Base-by-base conservation (phyloP, 1,140 invertebrate genomes). In the Ectropis grisescens region DNA sequence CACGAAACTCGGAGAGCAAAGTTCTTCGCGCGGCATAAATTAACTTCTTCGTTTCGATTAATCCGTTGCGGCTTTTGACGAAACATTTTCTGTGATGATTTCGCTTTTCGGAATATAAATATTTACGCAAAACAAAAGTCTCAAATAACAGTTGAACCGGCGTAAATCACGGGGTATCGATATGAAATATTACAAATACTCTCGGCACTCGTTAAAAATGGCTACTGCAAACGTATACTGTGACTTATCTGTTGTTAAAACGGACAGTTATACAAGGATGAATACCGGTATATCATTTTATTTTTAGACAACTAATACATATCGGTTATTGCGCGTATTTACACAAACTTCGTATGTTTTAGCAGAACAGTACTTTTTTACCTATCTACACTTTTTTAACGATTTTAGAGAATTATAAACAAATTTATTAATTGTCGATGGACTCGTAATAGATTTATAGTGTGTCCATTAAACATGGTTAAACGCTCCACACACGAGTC, bases 11-110 rank as follows among this genome's bases (percentile, higher is more conserved):
- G 10, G 26, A 38, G 47, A 42, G 39, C 31, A 47, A 47, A 53
- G 41, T 47, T 57, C 32, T 37, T 50, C 35, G 33, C 33, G 28
- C 33, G 22, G 37, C 35, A 42, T 45, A 44, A 41, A 46, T 53
- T 47, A 58, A 47, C 41, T 51, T 45, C 33, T 40, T 37, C 41
- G 37, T 38, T 43, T 31, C 42, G 47, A 47, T 49, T 49, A 46
- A 54, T 53, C 36, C 36, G 34, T 33, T 30, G 48, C 28, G 27
- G 38, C 19, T 38, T 40, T 37, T 34, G 33, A 26, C 8, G 34
- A 29, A 41, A 44, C 31, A 41, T 47, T 44, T 42, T 30, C 32
- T 25, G 15, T 34, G 32, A 30, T 27, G 22, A 39, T 12, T 36
- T 42, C 45, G 34, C 39, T 38, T 25, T 36, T 10, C 12, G 29